These are phyloP conservation scores for Oncopeltus fasciatus DNA, from an alignment of 1,140 invertebrate genomes.

Conservation along the genomic window DNA sequence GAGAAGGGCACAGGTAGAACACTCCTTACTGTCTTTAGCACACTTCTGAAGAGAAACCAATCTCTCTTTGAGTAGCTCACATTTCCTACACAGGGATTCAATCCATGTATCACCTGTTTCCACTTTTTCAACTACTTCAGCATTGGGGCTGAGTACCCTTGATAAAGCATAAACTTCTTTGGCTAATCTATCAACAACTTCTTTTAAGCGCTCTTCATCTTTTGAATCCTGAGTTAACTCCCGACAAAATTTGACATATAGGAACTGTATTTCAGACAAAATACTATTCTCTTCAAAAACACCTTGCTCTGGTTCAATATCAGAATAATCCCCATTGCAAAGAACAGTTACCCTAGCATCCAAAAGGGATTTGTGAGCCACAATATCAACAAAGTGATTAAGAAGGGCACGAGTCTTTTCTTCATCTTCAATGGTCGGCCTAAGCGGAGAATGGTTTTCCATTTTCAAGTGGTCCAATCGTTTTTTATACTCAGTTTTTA, in stretches of 20 bases:
- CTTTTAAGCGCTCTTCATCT: constrained; percentile 20
- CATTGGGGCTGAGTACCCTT: constrained; percentile 9
- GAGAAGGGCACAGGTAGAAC: constrained; percentile 42
- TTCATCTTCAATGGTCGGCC: constrained; percentile 27
- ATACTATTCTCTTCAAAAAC: constrained; percentile 26
- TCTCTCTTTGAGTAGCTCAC: constrained; percentile 22
- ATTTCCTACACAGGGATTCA: constrained; percentile 22
- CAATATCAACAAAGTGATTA: constrained; percentile 52
- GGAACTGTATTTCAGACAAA: constrained; percentile 43
- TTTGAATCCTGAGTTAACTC: constrained; percentile 27
- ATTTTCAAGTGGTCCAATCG: constrained; percentile 25
- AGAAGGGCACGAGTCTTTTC: constrained; percentile 39
- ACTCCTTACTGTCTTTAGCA: constrained; percentile 26
- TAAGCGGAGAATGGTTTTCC: constrained; percentile 15
- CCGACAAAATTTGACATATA: constrained; percentile 42
- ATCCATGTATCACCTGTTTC: constrained; percentile 21
- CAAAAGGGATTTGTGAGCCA: constrained; percentile 59
- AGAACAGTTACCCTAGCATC: constrained; percentile 51
- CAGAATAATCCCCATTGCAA: constrained; percentile 26
- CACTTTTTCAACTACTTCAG: constrained; percentile 4
- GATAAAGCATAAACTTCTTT: constrained; percentile 21
- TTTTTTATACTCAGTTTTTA: constrained; percentile 47
- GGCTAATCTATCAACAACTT: constrained; percentile 19
- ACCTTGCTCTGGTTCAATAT: constrained; percentile 21
- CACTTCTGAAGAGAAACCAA: constrained; percentile 23